phyloP scores from a whole-genome alignment of 2,113 vertebrate genomes.

The Tetrax tetrax region DNA sequence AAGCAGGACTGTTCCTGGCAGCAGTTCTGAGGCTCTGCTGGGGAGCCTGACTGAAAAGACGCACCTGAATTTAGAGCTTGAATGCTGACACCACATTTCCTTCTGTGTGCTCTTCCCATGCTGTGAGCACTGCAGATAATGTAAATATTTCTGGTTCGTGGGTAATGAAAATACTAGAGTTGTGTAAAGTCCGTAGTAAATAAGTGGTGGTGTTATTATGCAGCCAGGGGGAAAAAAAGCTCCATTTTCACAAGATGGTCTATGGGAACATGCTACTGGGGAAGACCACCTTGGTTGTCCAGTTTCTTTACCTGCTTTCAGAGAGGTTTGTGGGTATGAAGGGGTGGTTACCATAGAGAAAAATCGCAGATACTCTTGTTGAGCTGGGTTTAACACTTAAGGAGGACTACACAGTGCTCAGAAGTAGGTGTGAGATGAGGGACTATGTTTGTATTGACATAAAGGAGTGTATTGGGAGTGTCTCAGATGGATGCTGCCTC shows the following conservation, averaged over 20 bases:
- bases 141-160: background rate
- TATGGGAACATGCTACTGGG: background rate
- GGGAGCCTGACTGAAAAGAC: background rate
- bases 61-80: background rate
- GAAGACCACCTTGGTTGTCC: background rate
- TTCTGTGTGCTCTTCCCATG: background rate
- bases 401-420: background rate
- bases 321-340: background rate
- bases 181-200: background rate
- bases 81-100: background rate
- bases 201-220: background rate
- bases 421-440: background rate
- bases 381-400: background rate
- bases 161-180: background rate
- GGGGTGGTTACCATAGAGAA: background rate
- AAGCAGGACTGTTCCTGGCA: background rate
- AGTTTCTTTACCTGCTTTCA: background rate
- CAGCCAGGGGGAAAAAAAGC: accelerated
- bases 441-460: background rate
- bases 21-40: background rate
- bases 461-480: background rate
- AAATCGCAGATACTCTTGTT: background rate
- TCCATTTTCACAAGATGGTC: background rate
- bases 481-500: background rate
- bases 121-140: background rate